A percentile compares a stretch with the other conserved stretches of the same genome.
phyloP scores from a whole-genome alignment of 2,113 vertebrate genomes.

The Paratilapia polleni region DNA sequence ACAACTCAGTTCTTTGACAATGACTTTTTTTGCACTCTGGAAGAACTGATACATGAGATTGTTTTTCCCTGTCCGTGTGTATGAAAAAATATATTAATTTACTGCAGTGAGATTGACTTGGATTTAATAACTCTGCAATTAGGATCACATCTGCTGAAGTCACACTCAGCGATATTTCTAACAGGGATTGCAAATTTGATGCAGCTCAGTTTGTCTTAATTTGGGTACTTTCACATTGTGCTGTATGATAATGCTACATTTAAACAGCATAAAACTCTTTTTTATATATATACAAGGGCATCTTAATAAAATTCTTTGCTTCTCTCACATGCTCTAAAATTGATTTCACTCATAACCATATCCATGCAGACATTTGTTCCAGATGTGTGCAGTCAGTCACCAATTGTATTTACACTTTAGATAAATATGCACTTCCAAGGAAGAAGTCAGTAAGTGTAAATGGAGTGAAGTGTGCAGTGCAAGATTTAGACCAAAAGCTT shows the following conservation, averaged over 20 bases:
- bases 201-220: not conserved
- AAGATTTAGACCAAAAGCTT: no score
- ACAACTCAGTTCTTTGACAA: not conserved
- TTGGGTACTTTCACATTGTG: not conserved
- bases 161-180: not conserved
- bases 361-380: not conserved
- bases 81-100: not conserved
- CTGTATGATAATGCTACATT: not conserved
- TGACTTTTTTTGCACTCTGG: rapidly evolving
- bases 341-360: rapidly evolving
- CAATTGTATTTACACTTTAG: not conserved
- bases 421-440: no score
- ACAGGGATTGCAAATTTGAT: not conserved
- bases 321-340: not conserved
- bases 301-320: not conserved
- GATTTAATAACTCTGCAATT: not conserved
- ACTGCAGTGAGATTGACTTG: not conserved
- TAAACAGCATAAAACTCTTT: not conserved
- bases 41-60: not conserved
- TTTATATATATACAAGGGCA: not conserved
- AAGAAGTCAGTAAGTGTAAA: no score
- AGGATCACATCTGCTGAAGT: not conserved
- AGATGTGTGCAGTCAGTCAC: not conserved
- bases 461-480: no score
- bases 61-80: rapidly evolving